These are phyloP conservation scores for Paraescarpia echinospica DNA, from an alignment of 1,140 invertebrate species.

Conservation along the genomic window DNA sequence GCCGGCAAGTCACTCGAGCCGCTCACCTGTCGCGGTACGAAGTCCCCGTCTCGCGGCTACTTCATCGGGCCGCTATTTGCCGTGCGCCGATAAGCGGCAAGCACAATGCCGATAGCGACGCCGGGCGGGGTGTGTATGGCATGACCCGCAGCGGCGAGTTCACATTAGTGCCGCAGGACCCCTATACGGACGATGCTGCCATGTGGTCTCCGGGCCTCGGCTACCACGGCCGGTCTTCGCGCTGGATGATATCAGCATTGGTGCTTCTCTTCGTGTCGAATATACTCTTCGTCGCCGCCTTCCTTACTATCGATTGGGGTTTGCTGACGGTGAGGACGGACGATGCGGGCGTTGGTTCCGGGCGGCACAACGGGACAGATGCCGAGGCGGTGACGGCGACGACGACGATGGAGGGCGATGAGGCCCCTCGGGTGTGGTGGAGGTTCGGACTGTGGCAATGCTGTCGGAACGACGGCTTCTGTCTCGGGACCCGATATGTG, in stretches of 20 bases:
- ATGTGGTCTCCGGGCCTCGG: conserved; percentile 6
- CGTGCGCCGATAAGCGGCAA: not conserved
- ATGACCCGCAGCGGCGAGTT: not conserved
- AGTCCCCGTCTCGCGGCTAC: not conserved
- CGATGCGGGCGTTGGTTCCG: not conserved
- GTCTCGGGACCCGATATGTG: conserved; percentile 18
- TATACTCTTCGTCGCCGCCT: conserved; percentile 23
- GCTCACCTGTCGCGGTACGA: not conserved
- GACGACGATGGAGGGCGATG: not conserved
- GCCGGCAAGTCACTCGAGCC: not conserved
- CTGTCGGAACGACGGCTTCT: conserved; percentile 25
- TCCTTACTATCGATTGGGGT: conserved; percentile 27
- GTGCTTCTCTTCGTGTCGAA: conserved; percentile 17
- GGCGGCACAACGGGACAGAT: not conserved
- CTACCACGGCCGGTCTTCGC: not conserved
- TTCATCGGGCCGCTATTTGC: not conserved
- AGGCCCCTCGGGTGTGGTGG: conserved; percentile 1
- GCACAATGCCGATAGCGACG: not conserved
- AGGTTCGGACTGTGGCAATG: conserved; percentile 27
- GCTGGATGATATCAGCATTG: not conserved
- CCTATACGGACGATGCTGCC: not conserved
- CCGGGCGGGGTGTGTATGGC: not conserved
- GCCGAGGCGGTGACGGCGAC: not conserved
- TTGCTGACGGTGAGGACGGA: not conserved
- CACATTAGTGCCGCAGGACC: not conserved